These are phyloP conservation scores for Tolypeutes matacus DNA, from an alignment of 2,797 vertebrate species.

Conservation along the genomic window DNA sequence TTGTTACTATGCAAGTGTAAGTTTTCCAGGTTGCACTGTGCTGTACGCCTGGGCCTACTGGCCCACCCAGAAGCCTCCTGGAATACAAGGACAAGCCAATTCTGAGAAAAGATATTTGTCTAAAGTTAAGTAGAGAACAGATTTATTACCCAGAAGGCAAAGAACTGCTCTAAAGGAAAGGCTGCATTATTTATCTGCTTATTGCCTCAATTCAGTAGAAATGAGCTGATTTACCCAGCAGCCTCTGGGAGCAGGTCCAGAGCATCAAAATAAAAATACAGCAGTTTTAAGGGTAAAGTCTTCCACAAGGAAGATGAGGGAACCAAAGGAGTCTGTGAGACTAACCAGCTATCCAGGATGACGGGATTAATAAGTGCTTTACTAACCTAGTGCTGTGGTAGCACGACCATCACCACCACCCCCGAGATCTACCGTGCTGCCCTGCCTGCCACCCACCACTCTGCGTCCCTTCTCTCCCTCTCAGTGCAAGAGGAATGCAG, in stretches of 20 bases:
- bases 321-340: constrained; percentile 19
- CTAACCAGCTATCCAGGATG: not conserved
- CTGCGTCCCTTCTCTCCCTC: not conserved
- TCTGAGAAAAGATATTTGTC: constrained; percentile 37
- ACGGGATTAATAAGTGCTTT: not conserved
- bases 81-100: not conserved
- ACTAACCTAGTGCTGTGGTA: not conserved
- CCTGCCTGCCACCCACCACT: not conserved
- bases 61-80: not conserved
- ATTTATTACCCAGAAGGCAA: constrained; percentile 42
- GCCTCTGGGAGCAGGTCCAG: constrained; percentile 46
- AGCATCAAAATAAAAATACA: constrained; percentile 41
- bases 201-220: constrained; percentile 51
- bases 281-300: constrained; percentile 33
- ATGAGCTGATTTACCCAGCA: not conserved
- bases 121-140: constrained; percentile 48
- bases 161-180: constrained; percentile 48
- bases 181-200: constrained; percentile 55
- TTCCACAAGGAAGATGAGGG: constrained; percentile 21
- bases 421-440: not conserved
- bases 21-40: not conserved
- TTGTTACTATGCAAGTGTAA: not conserved
- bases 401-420: not conserved
- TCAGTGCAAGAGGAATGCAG: not conserved
- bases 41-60: not conserved